Evolutionary conservation across 2,888 invertebrate species (phyloP), one percentile per base, ranked within the genome.

Genomic region (Drosophila meridionalis): DNA sequence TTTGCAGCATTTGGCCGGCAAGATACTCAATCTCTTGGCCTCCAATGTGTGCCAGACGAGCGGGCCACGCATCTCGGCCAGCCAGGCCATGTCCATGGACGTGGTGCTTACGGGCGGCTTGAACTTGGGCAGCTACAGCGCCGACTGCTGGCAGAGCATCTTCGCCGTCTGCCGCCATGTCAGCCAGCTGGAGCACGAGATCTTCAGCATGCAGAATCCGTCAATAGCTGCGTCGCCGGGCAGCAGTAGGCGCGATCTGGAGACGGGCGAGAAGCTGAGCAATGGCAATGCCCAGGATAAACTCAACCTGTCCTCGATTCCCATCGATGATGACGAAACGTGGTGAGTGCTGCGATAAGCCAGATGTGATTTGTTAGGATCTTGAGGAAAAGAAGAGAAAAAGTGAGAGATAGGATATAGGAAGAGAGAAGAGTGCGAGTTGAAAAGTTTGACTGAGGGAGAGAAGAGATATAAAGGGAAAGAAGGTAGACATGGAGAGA

Each of bases 81-180:
- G 98, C 0, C 98, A 99, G 90, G 97, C 98, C 0, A 94, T 99
- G 76, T 98, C 98, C 47, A 95, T 99, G 94, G 98, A 99, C 92
- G 97, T 99, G 26, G 95, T 99, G 32, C 94, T 99, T 67, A 96
- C 96, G 62, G 95, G 96, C 71, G 98, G 98, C 2, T 94, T 99
- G 59, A 98, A 98, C 91, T 94, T 98, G 8, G 98, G 98, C 5
- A 97, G 98, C 45, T 98, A 98, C 90, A 97, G 98, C 34, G 95
- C 97, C 26, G 97, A 98, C 79, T 99, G 99, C 89, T 99, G 99
- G 99, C 97, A 97, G 76, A 98, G 99, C 91, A 97, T 99, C 71
- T 98, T 99, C 92, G 96, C 97, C 87, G 98, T 98, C 28, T 98
- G 98, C 83, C 96, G 98, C 45, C 98, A 98, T 92, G 97, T 99